Evolutionary conservation across 92 coral and sea anemone species (phyloP).

Genomic region (Desmophyllum pertusum): DNA sequence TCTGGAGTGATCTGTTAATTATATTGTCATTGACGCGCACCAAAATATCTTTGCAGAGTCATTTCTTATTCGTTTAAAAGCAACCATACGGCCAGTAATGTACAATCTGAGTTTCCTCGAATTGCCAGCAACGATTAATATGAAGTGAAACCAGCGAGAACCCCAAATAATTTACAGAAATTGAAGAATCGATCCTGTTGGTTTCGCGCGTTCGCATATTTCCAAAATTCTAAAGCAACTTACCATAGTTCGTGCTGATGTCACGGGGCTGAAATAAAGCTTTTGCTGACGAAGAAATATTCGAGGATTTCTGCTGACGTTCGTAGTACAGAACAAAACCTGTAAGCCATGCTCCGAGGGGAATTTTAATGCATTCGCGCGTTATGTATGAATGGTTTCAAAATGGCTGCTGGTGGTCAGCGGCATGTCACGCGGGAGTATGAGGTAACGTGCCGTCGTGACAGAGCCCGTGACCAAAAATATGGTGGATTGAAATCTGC

Average conservation of each 20-base stretch:
- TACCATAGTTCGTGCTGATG: slow-evolving; percentile 73
- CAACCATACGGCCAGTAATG: background rate
- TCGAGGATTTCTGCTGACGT: slow-evolving; percentile 38
- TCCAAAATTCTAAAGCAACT: slow-evolving; percentile 15
- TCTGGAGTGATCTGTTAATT: too few species aligned
- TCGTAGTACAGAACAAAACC: slow-evolving; percentile 51
- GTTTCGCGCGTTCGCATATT: slow-evolving; percentile 3
- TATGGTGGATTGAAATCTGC: too few species aligned
- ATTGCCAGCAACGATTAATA: background rate
- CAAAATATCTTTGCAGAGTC: background rate
- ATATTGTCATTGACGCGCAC: background rate
- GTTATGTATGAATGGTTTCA: background rate
- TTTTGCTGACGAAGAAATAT: slow-evolving; percentile 38
- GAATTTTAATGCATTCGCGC: background rate
- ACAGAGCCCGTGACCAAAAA: too few species aligned
- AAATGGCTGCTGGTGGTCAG: slow-evolving; percentile 60
- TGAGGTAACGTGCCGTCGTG: too few species aligned
- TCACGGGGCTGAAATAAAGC: slow-evolving; percentile 28
- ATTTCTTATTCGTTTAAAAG: background rate
- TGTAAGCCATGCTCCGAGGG: slow-evolving; percentile 72
- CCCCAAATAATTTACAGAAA: background rate
- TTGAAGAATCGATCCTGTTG: background rate
- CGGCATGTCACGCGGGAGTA: slow-evolving; percentile 60
- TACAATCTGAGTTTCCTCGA: background rate
- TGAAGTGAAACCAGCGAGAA: background rate